These are phyloP conservation scores for Siniperca knerii DNA, from an alignment of 2,113 vertebrate genomes.

Conservation along the genomic window DNA sequence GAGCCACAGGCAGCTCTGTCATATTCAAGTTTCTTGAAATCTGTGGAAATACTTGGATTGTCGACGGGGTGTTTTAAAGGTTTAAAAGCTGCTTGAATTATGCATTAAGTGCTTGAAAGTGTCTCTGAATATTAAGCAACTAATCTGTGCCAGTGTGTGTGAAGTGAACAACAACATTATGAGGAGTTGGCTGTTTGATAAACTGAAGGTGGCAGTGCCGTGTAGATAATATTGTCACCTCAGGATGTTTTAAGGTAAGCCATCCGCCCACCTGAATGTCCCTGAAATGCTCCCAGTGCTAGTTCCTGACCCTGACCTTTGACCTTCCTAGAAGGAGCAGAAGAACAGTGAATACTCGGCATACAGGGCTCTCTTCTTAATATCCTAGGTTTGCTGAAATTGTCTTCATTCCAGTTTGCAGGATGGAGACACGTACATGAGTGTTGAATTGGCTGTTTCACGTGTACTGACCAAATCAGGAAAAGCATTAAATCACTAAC, in stretches of 20 bases:
- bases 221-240: constrained; percentile 11
- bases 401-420: not conserved
- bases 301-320: not conserved
- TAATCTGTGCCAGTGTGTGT: constrained; percentile 26
- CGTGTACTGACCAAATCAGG: not conserved
- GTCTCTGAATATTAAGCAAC: constrained; percentile 36
- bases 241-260: not conserved
- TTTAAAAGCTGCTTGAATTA: constrained; percentile 54
- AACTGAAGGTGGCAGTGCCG: constrained; percentile 70
- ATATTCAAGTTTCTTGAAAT: constrained; percentile 41
- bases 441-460: not conserved
- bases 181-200: constrained; percentile 31
- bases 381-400: not conserved
- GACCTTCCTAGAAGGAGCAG: not conserved
- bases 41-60: constrained; percentile 26
- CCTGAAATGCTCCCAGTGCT: not conserved
- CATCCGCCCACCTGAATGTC: not conserved
- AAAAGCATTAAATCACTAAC: not conserved
- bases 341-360: not conserved
- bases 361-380: not conserved
- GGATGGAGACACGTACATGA: not conserved
- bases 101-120: constrained; percentile 42
- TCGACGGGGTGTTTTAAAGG: constrained; percentile 43
- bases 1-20: constrained; percentile 43
- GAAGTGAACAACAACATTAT: constrained; percentile 31